Base-by-base conservation (phyloP, 2,888 invertebrate genomes). In the Cataglyphis altisquamis region DNA sequence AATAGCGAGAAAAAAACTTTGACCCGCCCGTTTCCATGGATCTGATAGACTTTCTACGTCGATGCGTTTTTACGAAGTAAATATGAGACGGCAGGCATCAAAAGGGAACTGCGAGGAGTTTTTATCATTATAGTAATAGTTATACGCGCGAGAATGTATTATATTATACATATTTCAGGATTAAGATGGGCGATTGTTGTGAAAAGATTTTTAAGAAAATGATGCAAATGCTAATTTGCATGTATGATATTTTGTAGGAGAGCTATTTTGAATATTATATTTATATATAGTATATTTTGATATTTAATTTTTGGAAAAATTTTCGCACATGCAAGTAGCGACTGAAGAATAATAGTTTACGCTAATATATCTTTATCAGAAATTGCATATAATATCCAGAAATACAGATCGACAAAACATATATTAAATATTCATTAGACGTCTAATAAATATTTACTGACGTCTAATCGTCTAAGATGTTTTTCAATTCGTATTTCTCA, bases 1-100 rank as follows among this genome's bases (percentile, higher is more conserved):
- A 81, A 72, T 60, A 64, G 39, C n/a, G 45, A 36, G 36, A 80
- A 62, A 83, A 83, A 85, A 82, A 70, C 21, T 64, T 64, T 39
- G 10, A 36, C 3, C 45, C 75, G 74, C 70, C 48, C 67, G 62
- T 60, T 36, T 62, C n/a, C 48, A 3, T 60, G 41, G 66, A 66
- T 32, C 12, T 29, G 52, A 52, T 48, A 4, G 3, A 9, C 12
- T 78, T 73, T 15, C 4, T 39, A 72, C 25, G 29, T 2, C 45
- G 12, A 18, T 52, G 4, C 57, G 10, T 8, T 73, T 60, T 80
- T 21, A 32, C 55, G 18, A 66, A 25, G 25, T 39, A 5, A 32
- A 29, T 36, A 18, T 8, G 21, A 25, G 48, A 68, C 32, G 1
- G 9, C 32, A 21, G 8, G 6, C 32, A 48, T 36, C 66, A 15